phyloP scores from a whole-genome alignment of 2,888 invertebrate genomes.

The Globia sparganii region DNA sequence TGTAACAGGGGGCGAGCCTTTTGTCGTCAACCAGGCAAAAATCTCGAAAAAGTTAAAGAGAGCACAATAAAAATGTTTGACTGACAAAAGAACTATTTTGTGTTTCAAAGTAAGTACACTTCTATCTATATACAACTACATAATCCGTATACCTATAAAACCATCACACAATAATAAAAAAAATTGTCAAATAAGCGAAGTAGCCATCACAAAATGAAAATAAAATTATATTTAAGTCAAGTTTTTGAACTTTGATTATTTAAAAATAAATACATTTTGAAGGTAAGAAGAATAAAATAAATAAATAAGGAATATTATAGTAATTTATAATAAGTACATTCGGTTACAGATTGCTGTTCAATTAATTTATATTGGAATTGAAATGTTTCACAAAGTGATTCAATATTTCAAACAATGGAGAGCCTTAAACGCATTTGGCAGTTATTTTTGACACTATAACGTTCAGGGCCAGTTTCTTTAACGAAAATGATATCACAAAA shows the following conservation, averaged over 20 bases:
- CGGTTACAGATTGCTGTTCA: slow-evolving; percentile 2
- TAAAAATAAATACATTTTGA: slow-evolving; percentile 22
- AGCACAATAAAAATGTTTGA: background rate
- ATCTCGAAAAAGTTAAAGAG: background rate
- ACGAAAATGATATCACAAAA: background rate
- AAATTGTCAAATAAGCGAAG: slow-evolving; percentile 43
- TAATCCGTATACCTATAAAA: slow-evolving; percentile 53
- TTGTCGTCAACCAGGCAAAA: background rate
- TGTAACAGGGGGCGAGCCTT: background rate
- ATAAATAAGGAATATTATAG: no score
- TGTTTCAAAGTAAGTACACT: slow-evolving; percentile 34
- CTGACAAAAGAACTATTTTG: slow-evolving; percentile 32
- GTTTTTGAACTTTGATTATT: slow-evolving; percentile 30
- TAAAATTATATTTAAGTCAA: slow-evolving; percentile 15
- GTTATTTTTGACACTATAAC: background rate
- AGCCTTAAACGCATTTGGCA: background rate
- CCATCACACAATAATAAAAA: slow-evolving; percentile 51
- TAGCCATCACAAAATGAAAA: slow-evolving; percentile 31
- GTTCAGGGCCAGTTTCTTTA: background rate
- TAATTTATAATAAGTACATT: slow-evolving; percentile 7
- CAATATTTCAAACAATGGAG: background rate
- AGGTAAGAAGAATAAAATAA: no score
- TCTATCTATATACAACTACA: slow-evolving; percentile 43
- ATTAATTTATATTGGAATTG: background rate
- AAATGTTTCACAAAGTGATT: background rate